These are phyloP conservation scores for Sula dactylatra DNA, from an alignment of 2,113 vertebrate species.

Conservation along the genomic window DNA sequence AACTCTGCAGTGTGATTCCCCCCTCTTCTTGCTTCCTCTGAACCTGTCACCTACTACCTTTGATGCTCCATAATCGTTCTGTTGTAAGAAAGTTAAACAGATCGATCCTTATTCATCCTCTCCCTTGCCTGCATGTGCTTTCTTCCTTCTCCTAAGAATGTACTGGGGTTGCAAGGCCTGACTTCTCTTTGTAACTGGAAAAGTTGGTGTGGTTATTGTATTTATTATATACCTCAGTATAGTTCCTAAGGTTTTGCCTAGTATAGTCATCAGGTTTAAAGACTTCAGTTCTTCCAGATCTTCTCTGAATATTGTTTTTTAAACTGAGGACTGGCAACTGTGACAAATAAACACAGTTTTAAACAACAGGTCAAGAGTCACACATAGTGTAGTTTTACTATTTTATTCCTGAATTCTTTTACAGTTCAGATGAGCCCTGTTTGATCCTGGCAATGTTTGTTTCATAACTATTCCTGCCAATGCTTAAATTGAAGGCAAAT, in stretches of 20 bases:
- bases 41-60: neutral
- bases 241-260: neutral
- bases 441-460: neutral
- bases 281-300: neutral
- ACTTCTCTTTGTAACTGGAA: neutral
- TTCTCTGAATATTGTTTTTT: neutral
- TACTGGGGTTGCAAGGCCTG: neutral
- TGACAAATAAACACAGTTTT: neutral
- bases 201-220: neutral
- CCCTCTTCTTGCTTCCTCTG: neutral
- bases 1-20: neutral
- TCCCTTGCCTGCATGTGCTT: neutral
- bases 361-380: neutral
- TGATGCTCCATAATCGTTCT: neutral
- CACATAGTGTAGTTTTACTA: neutral
- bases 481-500: neutral
- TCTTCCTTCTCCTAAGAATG: neutral
- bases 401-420: neutral
- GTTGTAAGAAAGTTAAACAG: neutral
- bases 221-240: neutral
- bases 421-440: neutral
- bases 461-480: neutral
- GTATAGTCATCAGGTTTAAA: neutral
- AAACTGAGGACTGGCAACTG: neutral
- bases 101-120: neutral